These are phyloP conservation scores for Drosophila sturtevanti DNA, from an alignment of 1,140 invertebrate species.

Conservation along the genomic window DNA sequence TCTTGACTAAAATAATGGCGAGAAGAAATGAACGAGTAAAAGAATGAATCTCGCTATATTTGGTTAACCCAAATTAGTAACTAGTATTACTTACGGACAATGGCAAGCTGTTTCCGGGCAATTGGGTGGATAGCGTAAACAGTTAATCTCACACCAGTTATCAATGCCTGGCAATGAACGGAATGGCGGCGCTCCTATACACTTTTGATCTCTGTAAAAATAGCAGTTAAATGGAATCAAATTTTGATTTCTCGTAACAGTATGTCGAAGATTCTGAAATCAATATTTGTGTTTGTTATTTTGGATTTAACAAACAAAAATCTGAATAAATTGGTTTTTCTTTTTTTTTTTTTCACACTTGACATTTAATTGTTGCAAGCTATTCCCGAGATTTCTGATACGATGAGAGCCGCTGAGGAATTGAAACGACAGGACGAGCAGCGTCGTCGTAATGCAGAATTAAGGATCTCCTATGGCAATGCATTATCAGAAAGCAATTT, in stretches of 20 bases:
- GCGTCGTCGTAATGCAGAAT: slow-evolving; percentile 31
- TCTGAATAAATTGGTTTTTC: not conserved
- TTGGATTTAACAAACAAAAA: not conserved
- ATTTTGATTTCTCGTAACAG: not conserved
- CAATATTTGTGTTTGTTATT: not conserved
- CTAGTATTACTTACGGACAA: slow-evolving; percentile 91
- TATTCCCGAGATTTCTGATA: not conserved
- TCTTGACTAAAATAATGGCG: slow-evolving; percentile 86
- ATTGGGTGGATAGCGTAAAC: slow-evolving; percentile 92
- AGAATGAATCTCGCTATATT: too few relatives aligned
- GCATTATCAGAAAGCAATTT: slow-evolving; percentile 38
- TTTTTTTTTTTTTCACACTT: not conserved
- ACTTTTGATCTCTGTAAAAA: slow-evolving; percentile 88
- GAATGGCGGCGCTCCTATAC: slow-evolving; percentile 86
- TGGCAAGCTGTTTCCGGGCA: slow-evolving; percentile 89
- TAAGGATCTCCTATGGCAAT: slow-evolving; percentile 44
- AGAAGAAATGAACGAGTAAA: not conserved
- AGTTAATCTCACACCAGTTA: slow-evolving; percentile 92
- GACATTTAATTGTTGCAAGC: too few relatives aligned
- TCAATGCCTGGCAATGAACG: slow-evolving; percentile 88
- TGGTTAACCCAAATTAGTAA: too few relatives aligned
- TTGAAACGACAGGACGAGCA: slow-evolving; percentile 2
- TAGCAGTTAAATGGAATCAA: not conserved
- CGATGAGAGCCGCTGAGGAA: not conserved
- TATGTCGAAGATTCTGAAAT: not conserved